Base-by-base conservation (phyloP, 2,113 vertebrate genomes). In the Rhinichthys klamathensis region DNA sequence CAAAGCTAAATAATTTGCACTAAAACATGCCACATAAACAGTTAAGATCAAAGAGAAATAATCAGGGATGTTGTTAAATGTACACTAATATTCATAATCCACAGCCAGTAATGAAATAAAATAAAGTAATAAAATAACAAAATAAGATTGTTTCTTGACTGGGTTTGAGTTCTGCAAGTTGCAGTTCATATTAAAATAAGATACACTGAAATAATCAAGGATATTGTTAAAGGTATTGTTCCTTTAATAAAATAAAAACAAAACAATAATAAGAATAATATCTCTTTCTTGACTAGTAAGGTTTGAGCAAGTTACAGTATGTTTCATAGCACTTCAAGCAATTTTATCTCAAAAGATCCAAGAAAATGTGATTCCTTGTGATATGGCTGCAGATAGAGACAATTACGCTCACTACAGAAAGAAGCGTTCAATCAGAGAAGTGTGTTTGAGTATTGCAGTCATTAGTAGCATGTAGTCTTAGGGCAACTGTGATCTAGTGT, bases 311-410 rank as follows among this genome's bases (percentile, higher is more conserved):
- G 21, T 70, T 8, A 74, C 23, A 27, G n/a, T 74, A 16, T 3
- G 41, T 25, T 73, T 73, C 41, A 73, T 46, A 60, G 21, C 25
- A 56, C 32, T 60, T 41, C 54, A 41, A 79, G 11, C 56, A 15
- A 35, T 60, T 79, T 79, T 41, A 61, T 79, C 76, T 79, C 3
- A 23, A 60, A 60, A 79, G 54, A 79, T 79, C 76, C 60, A 61
- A 38, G 30, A 25, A 38, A 79, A 41, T 15, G 7, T 13, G 76
- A 79, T 61, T 79, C 21, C 32, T 61, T 38, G 54, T 77, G 54
- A 77, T 77, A 58, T 58, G 30, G 54, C 58, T 80, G 10, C 25
- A 44, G 15, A 80, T 46, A 75, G 44, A 30, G 41, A 75, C 46
- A 76, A 49, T 51, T 54, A 54, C 27, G 3, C 16, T 65, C 38